These are phyloP conservation scores for Pelecanus crispus DNA, from an alignment of 2,113 vertebrate species.

Conservation along the genomic window DNA sequence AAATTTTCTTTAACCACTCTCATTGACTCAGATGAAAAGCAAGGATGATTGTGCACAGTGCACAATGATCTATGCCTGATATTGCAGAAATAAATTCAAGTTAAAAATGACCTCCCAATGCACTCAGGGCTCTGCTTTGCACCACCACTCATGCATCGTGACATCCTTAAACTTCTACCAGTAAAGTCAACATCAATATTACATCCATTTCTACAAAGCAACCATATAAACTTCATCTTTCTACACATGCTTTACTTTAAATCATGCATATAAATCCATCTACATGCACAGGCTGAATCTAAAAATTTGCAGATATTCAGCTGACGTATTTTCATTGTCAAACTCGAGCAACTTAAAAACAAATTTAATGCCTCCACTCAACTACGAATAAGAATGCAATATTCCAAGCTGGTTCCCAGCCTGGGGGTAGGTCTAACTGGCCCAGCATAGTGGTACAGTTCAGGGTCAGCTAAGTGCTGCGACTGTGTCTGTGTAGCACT, in stretches of 20 bases:
- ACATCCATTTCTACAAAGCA: constrained; percentile 53
- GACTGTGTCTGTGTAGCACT: background rate
- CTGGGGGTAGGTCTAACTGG: background rate
- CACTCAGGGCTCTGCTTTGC: constrained; percentile 54
- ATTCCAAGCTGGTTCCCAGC: background rate
- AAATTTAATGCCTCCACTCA: background rate
- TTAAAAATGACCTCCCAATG: constrained; percentile 57
- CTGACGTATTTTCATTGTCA: constrained; percentile 24
- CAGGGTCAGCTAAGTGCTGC: background rate
- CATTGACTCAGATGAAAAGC: constrained; percentile 49
- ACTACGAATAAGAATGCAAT: background rate
- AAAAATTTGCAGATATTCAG: constrained; percentile 27
- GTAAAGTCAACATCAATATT: constrained; percentile 65
- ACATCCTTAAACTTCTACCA: constrained; percentile 55
- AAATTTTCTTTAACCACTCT: constrained; percentile 42
- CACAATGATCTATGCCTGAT: constrained; percentile 42
- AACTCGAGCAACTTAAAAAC: background rate
- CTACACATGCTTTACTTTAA: constrained; percentile 47
- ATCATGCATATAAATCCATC: constrained; percentile 59
- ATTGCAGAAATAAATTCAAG: constrained; percentile 54
- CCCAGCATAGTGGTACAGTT: background rate
- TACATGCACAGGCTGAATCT: background rate
- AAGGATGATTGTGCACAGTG: constrained; percentile 18
- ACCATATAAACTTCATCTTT: constrained; percentile 53
- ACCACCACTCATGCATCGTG: constrained; percentile 49